Conservation (phyloP, 2,113 vertebrate species). For the Ceuthmochares aereus region DNA sequence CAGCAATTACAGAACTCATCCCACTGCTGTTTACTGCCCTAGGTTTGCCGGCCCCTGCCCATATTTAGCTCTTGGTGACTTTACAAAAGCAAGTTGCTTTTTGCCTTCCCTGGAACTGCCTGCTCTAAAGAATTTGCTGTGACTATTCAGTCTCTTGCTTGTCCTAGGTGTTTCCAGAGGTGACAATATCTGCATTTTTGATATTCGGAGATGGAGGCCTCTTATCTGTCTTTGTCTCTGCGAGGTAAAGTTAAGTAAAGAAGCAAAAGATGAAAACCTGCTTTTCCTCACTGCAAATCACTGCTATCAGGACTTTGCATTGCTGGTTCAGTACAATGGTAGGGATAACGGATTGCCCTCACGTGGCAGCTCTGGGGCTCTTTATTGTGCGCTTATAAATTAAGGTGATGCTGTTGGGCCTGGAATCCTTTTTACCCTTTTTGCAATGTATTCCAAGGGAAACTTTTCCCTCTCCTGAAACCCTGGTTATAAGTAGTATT, state of each 20-base stretch:
- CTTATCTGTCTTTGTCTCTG: not conserved
- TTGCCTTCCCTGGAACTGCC: not conserved
- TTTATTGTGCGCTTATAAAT: not conserved
- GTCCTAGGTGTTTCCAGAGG: not conserved
- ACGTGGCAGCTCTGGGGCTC: not conserved
- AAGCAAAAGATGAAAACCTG: not conserved
- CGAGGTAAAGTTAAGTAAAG: not conserved
- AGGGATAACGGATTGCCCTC: not conserved
- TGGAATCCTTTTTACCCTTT: not conserved
- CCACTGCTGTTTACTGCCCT: not conserved
- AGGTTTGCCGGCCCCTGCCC: not conserved
- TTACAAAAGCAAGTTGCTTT: not conserved
- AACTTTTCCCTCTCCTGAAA: not conserved
- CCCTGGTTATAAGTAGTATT: not conserved
- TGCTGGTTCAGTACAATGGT: rapidly evolving
- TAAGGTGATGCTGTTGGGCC: rapidly evolving
- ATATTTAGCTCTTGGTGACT: not conserved
- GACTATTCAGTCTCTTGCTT: not conserved
- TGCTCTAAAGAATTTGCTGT: not conserved
- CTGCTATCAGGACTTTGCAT: not conserved
- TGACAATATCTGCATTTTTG: not conserved
- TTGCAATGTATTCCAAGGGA: not conserved
- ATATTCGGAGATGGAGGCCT: not conserved
- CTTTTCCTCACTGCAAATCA: not conserved
- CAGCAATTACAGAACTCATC: not conserved